These are phyloP conservation scores for Phrynocephalus vlangalii DNA, from an alignment of 2,797 vertebrate species.

Conservation along the genomic window DNA sequence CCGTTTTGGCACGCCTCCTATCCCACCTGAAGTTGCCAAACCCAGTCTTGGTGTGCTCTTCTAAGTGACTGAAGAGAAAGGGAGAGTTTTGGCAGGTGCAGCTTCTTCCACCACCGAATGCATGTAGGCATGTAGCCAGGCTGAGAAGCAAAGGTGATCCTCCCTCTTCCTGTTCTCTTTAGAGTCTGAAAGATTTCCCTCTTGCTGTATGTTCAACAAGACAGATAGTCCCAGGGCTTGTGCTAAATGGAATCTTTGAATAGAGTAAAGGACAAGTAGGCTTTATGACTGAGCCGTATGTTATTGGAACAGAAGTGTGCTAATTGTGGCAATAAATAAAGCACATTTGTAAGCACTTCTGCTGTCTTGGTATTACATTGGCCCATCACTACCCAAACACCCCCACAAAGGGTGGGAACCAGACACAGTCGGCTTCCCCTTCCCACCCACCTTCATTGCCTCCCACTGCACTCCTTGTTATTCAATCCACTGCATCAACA, in stretches of 20 bases:
- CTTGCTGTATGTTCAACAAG: background rate
- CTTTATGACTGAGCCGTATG: background rate
- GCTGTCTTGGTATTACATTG: background rate
- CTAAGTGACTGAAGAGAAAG: background rate
- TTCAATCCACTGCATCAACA: background rate
- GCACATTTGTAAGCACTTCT: background rate
- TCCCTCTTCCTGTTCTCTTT: background rate
- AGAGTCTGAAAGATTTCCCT: background rate
- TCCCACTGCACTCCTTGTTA: background rate
- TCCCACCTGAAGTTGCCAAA: background rate
- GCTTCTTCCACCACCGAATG: background rate
- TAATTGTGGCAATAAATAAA: constrained; percentile 21
- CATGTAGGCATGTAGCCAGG: background rate
- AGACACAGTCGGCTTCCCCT: background rate
- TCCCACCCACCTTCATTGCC: background rate
- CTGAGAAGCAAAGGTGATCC: background rate
- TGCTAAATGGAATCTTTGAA: background rate
- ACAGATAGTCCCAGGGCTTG: background rate
- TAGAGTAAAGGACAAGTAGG: background rate
- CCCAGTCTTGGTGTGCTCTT: background rate
- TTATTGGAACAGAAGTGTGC: background rate
- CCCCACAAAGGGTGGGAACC: background rate
- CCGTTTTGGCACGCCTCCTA: background rate
- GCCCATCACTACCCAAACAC: no score
- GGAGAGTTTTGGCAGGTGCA: background rate